Percentiles rank a stretch among this genome's conserved stretches.
Evolutionary conservation across 1,140 invertebrate species (phyloP).

Genomic region (Condylostylus longicornis): DNA sequence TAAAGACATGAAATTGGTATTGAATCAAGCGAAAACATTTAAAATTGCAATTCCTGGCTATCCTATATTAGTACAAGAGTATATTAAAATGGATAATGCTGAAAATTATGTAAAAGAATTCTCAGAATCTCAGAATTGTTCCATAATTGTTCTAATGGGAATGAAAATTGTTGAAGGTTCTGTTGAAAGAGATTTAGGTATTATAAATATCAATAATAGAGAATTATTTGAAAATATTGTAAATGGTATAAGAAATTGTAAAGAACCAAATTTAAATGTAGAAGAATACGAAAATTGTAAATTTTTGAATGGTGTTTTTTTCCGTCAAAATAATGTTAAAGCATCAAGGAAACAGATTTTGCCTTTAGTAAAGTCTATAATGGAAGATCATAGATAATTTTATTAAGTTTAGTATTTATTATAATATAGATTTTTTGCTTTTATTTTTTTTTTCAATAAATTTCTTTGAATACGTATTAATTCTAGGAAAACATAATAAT

Average conservation of each 20-base stretch:
- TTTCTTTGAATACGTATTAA: too few species aligned
- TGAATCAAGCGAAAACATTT: constrained; percentile 13
- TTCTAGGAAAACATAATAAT: too few species aligned
- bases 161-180: constrained; percentile 29
- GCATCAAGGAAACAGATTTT: constrained; percentile 46
- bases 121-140: constrained; percentile 25
- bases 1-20: constrained; percentile 47
- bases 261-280: constrained; percentile 13
- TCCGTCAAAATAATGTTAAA: constrained; percentile 38
- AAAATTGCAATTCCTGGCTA: constrained; percentile 43
- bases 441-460: too few species aligned
- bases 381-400: too few species aligned
- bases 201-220: constrained; percentile 29
- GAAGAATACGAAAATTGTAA: constrained; percentile 10
- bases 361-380: constrained; percentile 37
- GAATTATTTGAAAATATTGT: constrained; percentile 12
- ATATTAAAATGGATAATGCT: constrained; percentile 32
- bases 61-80: constrained; percentile 39
- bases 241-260: constrained; percentile 9
- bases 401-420: too few species aligned
- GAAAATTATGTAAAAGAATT: constrained; percentile 34
- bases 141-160: constrained; percentile 36
- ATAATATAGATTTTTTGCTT: too few species aligned
- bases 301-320: constrained; percentile 28
- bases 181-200: constrained; percentile 37